These are phyloP conservation scores for Chirona hameri DNA, from an alignment of 2,888 invertebrate genomes.

Conservation along the genomic window DNA sequence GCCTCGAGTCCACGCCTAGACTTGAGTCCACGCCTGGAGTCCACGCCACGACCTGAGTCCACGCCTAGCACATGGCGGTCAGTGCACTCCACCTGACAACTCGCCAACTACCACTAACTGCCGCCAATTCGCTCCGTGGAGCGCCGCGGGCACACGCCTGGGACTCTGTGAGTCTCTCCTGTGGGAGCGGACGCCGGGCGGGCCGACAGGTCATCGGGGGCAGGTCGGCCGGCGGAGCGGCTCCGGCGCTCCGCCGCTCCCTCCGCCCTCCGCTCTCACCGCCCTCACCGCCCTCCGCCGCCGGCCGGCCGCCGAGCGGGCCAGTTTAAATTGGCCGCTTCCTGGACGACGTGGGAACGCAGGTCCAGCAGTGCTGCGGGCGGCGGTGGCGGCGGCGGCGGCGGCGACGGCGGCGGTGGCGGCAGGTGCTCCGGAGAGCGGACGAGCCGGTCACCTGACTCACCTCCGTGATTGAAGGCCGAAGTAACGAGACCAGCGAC, in stretches of 20 bases:
- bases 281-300: not conserved
- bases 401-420: not conserved
- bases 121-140: too few species aligned
- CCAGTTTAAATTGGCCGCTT: slow-evolving; percentile 22
- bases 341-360: not conserved
- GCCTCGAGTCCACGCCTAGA: too few species aligned
- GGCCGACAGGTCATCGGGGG: not conserved
- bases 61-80: too few species aligned
- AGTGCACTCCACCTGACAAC: too few species aligned
- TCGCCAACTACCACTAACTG: too few species aligned
- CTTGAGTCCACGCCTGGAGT: too few species aligned
- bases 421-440: not conserved
- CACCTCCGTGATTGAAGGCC: not conserved
- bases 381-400: too few species aligned
- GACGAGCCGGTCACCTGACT: not conserved
- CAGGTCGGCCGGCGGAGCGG: not conserved
- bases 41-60: too few species aligned
- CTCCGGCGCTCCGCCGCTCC: not conserved
- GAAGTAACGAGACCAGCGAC: too few species aligned
- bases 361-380: not conserved
- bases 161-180: too few species aligned
- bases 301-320: not conserved
- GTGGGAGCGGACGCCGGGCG: not conserved
- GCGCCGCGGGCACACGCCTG: too few species aligned
- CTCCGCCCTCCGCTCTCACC: not conserved